Evolutionary conservation across 2,888 invertebrate genomes (phyloP), one percentile per base, ranked within the genome.

Genomic region (Drosophila helvetica): DNA sequence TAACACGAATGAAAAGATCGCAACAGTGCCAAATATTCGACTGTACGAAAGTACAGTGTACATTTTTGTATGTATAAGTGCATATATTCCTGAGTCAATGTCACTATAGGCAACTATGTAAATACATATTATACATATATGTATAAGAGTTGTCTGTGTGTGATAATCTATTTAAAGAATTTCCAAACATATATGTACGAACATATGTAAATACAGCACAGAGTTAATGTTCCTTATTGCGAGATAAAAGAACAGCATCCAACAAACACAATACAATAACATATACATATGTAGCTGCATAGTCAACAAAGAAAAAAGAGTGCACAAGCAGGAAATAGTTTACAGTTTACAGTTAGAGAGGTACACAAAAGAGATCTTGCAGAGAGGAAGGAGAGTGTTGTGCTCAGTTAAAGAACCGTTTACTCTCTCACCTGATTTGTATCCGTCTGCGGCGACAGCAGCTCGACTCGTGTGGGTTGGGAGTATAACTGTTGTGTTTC

Each of bases 401-500:
- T 15, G 48, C n/a, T 62, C 62, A 62, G 48, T 48, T 64, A 66
- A 19, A 47, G n/a, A 38, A 33, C 43, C 30, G 62, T 30, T 27
- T 33, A 19, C n/a, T 27, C 18, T 55, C 89, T 89, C 74, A 86
- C 85, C 85, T 89, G 76, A 66, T 68, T 73, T 12, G 54, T 12
- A 51, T 83, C 73, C 62, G 84, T 84, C 55, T 88, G 89, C 19
- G 59, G 53, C 53, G 73, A 43, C 15, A 74, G 60, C 59, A 88
- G 70, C 71, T 83, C 89, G 48, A 73, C 73, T 50, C 88, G 57
- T 42, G 59, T 86, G 46, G 61, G 67, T 47, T 56, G 60, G 12
- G 78, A 70, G 51, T 83, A 86, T 51, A 86, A 74, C 55, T 74
- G 80, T 66, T 86, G 77, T 27, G 45, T 68, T 54, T 87, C 87